These are phyloP conservation scores for Potorous gilbertii DNA, from an alignment of 2,797 vertebrate genomes.

Conservation along the genomic window DNA sequence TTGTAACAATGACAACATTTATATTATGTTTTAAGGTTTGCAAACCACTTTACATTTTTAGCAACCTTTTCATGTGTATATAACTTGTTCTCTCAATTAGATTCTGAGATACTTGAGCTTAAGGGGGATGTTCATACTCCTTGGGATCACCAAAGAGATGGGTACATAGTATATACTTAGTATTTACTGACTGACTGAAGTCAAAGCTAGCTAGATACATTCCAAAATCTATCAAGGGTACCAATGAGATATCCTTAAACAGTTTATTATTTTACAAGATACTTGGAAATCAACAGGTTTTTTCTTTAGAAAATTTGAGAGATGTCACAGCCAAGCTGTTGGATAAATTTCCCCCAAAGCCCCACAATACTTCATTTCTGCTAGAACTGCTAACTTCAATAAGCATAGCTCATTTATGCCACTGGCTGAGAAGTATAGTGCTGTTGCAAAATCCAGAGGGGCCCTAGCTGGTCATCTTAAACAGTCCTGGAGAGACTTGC, in stretches of 20 bases:
- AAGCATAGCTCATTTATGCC: not conserved
- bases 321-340: not conserved
- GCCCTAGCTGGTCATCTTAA: constrained; percentile 21
- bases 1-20: not conserved
- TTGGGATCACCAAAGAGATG: not conserved
- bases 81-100: not conserved
- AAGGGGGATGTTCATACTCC: not conserved
- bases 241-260: not conserved
- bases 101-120: not conserved
- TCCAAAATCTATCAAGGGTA: not conserved
- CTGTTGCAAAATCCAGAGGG: not conserved
- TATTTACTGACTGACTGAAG: not conserved
- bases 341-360: constrained; percentile 12
- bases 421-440: not conserved
- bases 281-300: not conserved
- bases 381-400: not conserved
- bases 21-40: not conserved
- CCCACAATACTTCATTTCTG: not conserved
- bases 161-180: not conserved
- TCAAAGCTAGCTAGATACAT: not conserved
- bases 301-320: not conserved
- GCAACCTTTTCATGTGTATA: not conserved
- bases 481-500: not conserved
- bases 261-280: not conserved
- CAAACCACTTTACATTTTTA: not conserved